These are phyloP conservation scores for Tringa solitaria DNA, from an alignment of 2,113 vertebrate genomes.

Conservation along the genomic window DNA sequence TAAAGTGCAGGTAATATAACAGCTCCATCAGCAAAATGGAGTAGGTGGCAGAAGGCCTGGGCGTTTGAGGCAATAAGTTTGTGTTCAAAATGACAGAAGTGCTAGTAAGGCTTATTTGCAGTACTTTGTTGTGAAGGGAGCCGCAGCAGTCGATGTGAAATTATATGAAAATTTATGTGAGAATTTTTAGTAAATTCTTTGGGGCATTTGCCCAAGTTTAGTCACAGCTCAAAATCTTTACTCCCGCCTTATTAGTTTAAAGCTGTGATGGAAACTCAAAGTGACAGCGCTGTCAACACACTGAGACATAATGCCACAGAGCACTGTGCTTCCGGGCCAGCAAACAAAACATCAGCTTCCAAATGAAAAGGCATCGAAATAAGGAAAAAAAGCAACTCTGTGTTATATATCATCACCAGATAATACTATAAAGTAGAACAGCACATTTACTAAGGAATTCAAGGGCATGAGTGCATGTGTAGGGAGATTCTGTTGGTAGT, in stretches of 20 bases:
- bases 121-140: neutral
- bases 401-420: neutral
- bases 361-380: neutral
- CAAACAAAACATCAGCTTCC: constrained; percentile 24
- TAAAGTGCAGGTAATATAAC: neutral
- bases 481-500: neutral
- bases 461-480: neutral
- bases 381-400: neutral
- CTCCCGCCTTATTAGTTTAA: neutral
- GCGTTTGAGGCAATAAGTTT: neutral
- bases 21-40: neutral
- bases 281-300: neutral
- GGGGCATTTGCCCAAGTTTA: constrained; percentile 12
- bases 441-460: neutral
- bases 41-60: neutral
- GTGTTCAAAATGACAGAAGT: neutral
- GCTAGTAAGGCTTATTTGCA: neutral
- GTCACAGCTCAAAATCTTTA: constrained; percentile 10
- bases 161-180: neutral
- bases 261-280: constrained; percentile 37
- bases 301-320: neutral
- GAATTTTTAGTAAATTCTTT: constrained; percentile 7
- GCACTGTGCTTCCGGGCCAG: neutral
- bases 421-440: neutral
- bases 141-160: neutral